Base-by-base conservation (phyloP, 1,140 invertebrate genomes). In the Adoxophyes honmai region DNA sequence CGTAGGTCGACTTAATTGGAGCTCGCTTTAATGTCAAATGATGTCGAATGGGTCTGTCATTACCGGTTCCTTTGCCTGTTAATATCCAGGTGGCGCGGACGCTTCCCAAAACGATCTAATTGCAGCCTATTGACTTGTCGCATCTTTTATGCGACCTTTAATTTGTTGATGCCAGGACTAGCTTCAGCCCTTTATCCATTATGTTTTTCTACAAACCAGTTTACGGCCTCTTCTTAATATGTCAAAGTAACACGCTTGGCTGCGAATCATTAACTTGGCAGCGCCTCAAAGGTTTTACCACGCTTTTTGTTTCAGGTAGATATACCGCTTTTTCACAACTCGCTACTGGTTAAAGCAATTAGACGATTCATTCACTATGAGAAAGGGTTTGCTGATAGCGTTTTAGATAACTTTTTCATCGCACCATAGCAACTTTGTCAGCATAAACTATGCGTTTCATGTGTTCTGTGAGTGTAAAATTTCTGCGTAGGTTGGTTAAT, bases 211-310 rank as follows among this genome's bases (percentile, higher is more conserved):
- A 68, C 44, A 68, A 83, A 86, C 77, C 78, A 60, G 80, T 83
- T 76, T 75, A 70, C 62, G 62, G 65, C 64, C 64, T 76, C 66
- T 66, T 77, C 75, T 83, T 83, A 78, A 79, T 81, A 82, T 79
- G 73, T 78, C 75, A 81, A 76, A 78, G 80, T 76, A 78, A 83
- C 78, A 73, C 71, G 70, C 70, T 73, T 56, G 8, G 21, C 18
- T 13, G n/a, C 59, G 61, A 74, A 68, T 68, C 68, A 78, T 79
- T 81, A 85, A 74, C 71, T 76, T 59, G 56, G 59, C 61, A 68
- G 57, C 52, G 60, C 59, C 70, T 73, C 64, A 65, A 68, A 63
- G 59, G 57, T 65, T 68, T 58, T 60, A 56, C 57, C 68, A 57
- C 51, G 48, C 56, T 73, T 76, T 71, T 70, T 66, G 64, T 58